phyloP scores from a whole-genome alignment of 2,797 vertebrate genomes.

The Percopsis omiscomaycus region DNA sequence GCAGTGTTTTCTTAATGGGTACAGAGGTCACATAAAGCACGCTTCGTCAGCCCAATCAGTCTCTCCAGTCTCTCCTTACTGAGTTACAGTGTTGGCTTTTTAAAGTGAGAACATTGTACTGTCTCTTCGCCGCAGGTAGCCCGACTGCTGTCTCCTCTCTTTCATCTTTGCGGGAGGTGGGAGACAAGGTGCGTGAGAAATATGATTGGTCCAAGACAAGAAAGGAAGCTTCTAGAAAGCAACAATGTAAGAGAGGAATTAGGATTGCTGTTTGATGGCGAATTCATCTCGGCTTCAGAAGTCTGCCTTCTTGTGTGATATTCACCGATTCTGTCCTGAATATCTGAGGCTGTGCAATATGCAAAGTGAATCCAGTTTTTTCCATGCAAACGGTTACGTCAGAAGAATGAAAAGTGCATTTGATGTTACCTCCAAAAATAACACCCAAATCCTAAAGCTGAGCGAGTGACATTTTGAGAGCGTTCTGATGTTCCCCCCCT shows the following conservation, averaged over 20 bases:
- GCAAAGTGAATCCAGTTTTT: constrained; percentile 24
- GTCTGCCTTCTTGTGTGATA: constrained; percentile 14
- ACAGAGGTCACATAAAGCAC: background rate
- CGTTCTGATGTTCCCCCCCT: constrained; percentile 22
- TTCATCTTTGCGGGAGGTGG: constrained; percentile 28
- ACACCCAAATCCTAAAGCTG: constrained; percentile 33
- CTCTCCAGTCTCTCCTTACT: constrained; percentile 1
- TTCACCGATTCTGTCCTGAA: constrained; percentile 31
- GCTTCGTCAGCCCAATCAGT: constrained; percentile 24
- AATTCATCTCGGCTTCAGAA: constrained; percentile 33
- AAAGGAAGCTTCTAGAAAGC: constrained; percentile 17
- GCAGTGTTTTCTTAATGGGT: background rate
- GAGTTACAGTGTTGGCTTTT: constrained; percentile 26
- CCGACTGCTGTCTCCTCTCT: constrained; percentile 32
- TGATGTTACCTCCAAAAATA: constrained; percentile 36
- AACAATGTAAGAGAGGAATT: constrained; percentile 29
- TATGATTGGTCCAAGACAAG: constrained; percentile 23
- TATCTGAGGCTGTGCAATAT: constrained; percentile 25
- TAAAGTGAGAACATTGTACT: constrained; percentile 44
- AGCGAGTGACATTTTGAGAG: constrained; percentile 29
- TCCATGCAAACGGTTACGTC: constrained; percentile 22
- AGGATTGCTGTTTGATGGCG: constrained; percentile 32
- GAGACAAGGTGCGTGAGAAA: constrained; percentile 33
- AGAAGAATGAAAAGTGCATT: constrained; percentile 20
- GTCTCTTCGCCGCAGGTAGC: constrained; percentile 17